Evolutionary conservation across 2,113 vertebrate genomes (phyloP).

Genomic region (Ibidorhyncha struthersii): DNA sequence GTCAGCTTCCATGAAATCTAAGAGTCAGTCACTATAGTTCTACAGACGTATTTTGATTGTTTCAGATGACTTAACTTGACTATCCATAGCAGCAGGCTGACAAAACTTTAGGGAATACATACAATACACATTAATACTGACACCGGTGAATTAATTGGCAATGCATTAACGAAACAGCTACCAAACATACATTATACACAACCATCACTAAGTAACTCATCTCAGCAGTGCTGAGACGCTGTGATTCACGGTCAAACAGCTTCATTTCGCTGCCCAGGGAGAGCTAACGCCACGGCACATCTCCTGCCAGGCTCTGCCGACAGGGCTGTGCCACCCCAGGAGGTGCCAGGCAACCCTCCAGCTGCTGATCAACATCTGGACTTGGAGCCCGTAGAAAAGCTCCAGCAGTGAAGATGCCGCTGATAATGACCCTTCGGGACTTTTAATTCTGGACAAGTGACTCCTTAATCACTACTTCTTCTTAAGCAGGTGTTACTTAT

Average conservation of each 20-base stretch:
- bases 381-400: neutral
- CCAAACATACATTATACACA: neutral
- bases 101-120: neutral
- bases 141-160: neutral
- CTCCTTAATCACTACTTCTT: neutral
- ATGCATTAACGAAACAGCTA: neutral
- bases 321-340: no score
- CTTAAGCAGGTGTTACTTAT: neutral
- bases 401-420: neutral
- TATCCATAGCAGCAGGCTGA: neutral
- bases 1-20: neutral
- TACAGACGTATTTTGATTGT: neutral
- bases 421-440: neutral
- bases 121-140: neutral
- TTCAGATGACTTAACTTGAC: neutral
- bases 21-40: neutral
- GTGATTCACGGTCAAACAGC: neutral
- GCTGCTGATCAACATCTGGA: neutral
- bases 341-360: neutral
- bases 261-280: neutral
- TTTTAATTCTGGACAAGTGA: neutral
- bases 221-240: no score
- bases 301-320: neutral
- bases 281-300: neutral
- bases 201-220: neutral